Evolutionary conservation across 2,888 invertebrate species (phyloP).

Genomic region (Dioctria rufipes): DNA sequence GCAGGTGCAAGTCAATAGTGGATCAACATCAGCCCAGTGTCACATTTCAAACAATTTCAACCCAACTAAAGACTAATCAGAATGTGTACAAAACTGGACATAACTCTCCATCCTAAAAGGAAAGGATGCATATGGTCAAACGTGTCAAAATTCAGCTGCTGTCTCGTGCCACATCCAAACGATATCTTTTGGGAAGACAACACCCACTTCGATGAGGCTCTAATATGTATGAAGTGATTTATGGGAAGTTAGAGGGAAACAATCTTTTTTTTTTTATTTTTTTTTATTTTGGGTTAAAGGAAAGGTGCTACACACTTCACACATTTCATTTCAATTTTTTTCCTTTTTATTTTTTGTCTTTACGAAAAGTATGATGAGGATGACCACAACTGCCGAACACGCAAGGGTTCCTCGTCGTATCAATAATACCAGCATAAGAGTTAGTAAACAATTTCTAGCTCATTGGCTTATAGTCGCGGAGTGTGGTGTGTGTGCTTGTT

Average conservation of each 20-base stretch:
- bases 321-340: background rate
- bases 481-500: too few relatives aligned
- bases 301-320: conserved; percentile 28
- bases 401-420: background rate
- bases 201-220: conserved; percentile 34
- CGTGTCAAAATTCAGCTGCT: conserved; percentile 33
- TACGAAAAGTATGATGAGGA: background rate
- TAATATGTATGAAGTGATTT: conserved; percentile 9
- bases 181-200: background rate
- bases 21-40: too few relatives aligned
- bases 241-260: background rate
- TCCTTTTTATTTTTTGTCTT: background rate
- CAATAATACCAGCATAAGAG: conserved; percentile 18
- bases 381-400: conserved; percentile 30
- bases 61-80: too few relatives aligned
- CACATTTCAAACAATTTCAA: too few relatives aligned
- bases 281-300: background rate
- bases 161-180: conserved; percentile 21
- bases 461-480: too few relatives aligned
- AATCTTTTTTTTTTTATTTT: too few relatives aligned
- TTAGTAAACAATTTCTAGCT: background rate
- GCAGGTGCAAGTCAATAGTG: too few relatives aligned
- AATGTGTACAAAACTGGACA: too few relatives aligned
- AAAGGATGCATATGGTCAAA: conserved; percentile 21
- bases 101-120: too few relatives aligned